Evolutionary conservation across 2,797 vertebrate genomes (phyloP).

Genomic region (Rhynchotus rufescens): DNA sequence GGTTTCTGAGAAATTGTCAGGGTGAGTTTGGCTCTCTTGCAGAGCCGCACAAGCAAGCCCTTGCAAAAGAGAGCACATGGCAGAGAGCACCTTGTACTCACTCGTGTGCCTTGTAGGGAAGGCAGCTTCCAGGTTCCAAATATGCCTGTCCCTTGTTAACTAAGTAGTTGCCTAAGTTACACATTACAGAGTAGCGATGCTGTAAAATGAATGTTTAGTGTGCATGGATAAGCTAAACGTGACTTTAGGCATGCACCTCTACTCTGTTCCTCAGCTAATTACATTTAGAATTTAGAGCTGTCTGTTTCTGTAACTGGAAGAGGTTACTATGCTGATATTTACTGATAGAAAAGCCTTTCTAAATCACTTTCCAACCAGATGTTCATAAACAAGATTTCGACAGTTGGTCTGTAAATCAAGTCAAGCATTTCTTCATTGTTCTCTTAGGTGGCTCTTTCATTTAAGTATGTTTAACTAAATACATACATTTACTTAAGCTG

Average conservation of each 20-base stretch:
- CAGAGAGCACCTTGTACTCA: not conserved
- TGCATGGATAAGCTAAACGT: not conserved
- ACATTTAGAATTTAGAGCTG: conserved; percentile 1
- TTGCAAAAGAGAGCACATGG: not conserved
- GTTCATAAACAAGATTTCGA: conserved; percentile 32
- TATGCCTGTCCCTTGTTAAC: not conserved
- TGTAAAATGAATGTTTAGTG: not conserved
- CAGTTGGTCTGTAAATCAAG: conserved; percentile 56
- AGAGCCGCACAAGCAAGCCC: not conserved
- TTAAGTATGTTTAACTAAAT: conserved; percentile 60
- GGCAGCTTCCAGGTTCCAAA: not conserved
- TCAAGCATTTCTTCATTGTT: conserved; percentile 42
- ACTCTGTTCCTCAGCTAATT: conserved; percentile 19
- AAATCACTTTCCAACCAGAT: conserved; percentile 50
- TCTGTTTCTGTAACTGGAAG: not conserved
- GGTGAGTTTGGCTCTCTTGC: not conserved
- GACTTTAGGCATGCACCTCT: not conserved
- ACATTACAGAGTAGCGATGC: not conserved
- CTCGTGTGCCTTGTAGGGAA: not conserved
- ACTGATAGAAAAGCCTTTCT: conserved; percentile 39
- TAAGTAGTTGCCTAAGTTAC: not conserved
- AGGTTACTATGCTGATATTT: conserved; percentile 33
- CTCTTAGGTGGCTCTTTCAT: conserved; percentile 39
- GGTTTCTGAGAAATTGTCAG: not conserved
- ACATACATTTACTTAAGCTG: conserved; percentile 46